These are phyloP conservation scores for Suncus etruscus DNA, from an alignment of 2,113 vertebrate species.

Conservation along the genomic window DNA sequence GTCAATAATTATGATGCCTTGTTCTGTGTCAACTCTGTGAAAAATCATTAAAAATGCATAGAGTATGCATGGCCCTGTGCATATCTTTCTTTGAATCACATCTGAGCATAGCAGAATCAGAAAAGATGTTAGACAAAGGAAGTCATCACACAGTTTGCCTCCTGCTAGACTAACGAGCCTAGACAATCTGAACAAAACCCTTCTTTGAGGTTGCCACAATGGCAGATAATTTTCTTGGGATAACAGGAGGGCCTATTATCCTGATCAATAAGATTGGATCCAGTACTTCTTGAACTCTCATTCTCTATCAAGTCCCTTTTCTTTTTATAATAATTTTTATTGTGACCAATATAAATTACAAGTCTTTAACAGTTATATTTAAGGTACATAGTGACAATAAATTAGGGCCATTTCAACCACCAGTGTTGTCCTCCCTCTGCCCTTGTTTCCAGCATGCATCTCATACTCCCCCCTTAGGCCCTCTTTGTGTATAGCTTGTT, in stretches of 20 bases:
- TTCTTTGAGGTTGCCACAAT: too few species aligned
- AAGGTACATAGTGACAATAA: too few species aligned
- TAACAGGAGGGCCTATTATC: background rate
- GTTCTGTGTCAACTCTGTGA: background rate
- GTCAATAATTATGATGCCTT: background rate
- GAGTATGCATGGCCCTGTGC: background rate
- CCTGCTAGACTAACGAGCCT: background rate
- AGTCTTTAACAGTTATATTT: too few species aligned
- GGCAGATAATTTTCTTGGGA: background rate
- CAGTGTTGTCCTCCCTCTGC: too few species aligned
- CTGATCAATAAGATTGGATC: background rate
- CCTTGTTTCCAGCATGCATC: too few species aligned
- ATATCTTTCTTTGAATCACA: background rate
- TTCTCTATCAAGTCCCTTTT: too few species aligned
- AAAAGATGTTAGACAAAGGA: background rate
- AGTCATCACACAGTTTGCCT: background rate
- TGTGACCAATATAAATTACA: too few species aligned
- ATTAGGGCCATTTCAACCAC: too few species aligned
- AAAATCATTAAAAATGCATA: background rate
- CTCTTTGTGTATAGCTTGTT: too few species aligned
- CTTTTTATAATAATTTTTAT: too few species aligned
- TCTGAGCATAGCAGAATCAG: background rate
- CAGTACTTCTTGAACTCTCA: background rate
- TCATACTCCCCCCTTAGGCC: too few species aligned
- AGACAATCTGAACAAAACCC: background rate